Conservation (phyloP, 2,113 vertebrate species). For the Ifrita kowaldi region DNA sequence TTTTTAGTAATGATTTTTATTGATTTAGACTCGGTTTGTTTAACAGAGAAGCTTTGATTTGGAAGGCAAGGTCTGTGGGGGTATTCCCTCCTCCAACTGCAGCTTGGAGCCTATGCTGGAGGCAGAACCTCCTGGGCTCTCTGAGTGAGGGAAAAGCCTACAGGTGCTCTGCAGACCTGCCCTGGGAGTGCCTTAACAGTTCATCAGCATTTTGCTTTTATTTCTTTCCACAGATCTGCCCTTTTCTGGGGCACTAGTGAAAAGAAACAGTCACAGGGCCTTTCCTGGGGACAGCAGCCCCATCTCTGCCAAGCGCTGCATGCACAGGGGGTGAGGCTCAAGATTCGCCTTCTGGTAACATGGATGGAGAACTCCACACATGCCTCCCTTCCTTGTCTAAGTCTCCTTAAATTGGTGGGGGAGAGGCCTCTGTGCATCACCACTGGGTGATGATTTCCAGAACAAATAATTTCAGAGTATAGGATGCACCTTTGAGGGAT, state of each 20-base stretch:
- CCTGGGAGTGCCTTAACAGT: background rate
- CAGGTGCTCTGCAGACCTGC: background rate
- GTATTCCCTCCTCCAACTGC: background rate
- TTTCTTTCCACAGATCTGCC: background rate
- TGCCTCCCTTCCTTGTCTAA: background rate
- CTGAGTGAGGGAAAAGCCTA: background rate
- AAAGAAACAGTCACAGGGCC: background rate
- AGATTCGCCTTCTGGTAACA: background rate
- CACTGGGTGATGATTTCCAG: background rate
- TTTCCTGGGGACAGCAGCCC: rapidly evolving
- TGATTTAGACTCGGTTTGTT: background rate
- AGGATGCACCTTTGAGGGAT: background rate
- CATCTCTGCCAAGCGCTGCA: too few relatives aligned
- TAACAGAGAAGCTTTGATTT: background rate
- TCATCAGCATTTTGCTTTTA: background rate
- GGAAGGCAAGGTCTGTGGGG: background rate
- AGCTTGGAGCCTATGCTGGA: background rate
- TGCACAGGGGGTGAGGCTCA: background rate
- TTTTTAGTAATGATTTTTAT: background rate
- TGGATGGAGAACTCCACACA: background rate
- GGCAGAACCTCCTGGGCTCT: background rate
- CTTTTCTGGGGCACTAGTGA: background rate
- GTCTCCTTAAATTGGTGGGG: background rate
- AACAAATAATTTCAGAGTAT: background rate
- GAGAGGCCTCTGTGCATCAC: background rate